Evolutionary conservation across 2,888 invertebrate species (phyloP).

Genomic region (Lapara coniferarum): DNA sequence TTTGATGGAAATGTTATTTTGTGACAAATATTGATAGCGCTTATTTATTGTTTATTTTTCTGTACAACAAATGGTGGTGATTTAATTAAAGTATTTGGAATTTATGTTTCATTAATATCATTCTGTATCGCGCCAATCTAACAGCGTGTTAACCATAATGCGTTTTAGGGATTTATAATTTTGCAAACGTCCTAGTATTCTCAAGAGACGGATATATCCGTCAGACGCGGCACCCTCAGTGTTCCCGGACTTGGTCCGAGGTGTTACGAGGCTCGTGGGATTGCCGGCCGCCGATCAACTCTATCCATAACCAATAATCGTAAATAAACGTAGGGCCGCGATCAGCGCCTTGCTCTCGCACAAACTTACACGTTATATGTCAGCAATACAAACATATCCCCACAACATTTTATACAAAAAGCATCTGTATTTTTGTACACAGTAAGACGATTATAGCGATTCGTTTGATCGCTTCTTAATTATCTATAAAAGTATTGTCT

Average conservation of each 20-base stretch:
- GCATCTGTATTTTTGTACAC: not conserved
- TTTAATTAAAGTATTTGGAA: not conserved
- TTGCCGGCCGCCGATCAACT: slow-evolving; percentile 70
- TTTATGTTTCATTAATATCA: not conserved
- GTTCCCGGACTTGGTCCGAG: slow-evolving; percentile 68
- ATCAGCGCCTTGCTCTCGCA: slow-evolving; percentile 47
- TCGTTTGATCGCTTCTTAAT: slow-evolving; percentile 2
- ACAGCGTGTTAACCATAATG: slow-evolving; percentile 25
- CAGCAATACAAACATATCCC: slow-evolving; percentile 38
- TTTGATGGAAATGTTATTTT: slow-evolving; percentile 78
- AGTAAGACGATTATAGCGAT: not conserved
- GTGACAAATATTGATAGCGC: slow-evolving; percentile 67
- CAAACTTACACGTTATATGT: slow-evolving; percentile 42
- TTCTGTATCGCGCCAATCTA: not conserved
- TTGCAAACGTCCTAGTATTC: slow-evolving; percentile 65
- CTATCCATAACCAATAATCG: slow-evolving; percentile 82
- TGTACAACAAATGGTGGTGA: slow-evolving; percentile 30
- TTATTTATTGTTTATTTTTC: slow-evolving; percentile 65
- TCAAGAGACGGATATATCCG: slow-evolving; percentile 79
- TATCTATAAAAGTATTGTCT: slow-evolving; percentile 15
- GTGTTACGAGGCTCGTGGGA: slow-evolving; percentile 81
- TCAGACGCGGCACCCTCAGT: slow-evolving; percentile 68
- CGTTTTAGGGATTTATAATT: slow-evolving; percentile 70
- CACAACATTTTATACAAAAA: not conserved
- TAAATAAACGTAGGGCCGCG: slow-evolving; percentile 72